A percentile compares a stretch with the other conserved stretches of the same genome.
These are phyloP conservation scores for Pipistrellus pygmaeus DNA, from an alignment of 2,797 vertebrate genomes.

Conservation along the genomic window DNA sequence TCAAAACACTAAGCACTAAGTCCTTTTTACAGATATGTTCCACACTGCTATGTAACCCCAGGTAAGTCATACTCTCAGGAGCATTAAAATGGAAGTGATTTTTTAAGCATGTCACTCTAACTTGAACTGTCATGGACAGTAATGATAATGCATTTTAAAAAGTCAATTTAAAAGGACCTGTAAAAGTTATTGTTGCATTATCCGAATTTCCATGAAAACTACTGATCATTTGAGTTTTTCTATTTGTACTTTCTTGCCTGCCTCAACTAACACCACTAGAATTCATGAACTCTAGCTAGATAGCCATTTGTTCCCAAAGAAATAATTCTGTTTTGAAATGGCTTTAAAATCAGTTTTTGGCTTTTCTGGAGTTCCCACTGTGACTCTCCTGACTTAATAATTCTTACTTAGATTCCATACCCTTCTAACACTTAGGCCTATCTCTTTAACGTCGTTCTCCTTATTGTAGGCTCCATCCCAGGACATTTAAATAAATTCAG, in stretches of 20 bases:
- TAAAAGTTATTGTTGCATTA: background rate
- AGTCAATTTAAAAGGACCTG: background rate
- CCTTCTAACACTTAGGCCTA: background rate
- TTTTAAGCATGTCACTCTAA: constrained; percentile 8
- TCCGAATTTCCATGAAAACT: background rate
- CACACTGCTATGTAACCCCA: background rate
- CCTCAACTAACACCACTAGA: background rate
- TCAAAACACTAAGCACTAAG: background rate
- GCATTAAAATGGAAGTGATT: constrained; percentile 32
- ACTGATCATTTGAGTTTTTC: background rate
- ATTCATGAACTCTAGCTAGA: background rate
- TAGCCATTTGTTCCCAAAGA: background rate
- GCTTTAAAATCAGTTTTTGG: constrained; percentile 36
- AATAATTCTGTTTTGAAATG: constrained; percentile 25
- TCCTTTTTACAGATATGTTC: background rate
- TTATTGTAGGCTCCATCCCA: background rate
- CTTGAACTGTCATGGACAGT: background rate
- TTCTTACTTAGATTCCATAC: background rate
- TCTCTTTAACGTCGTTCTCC: background rate
- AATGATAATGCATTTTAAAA: background rate
- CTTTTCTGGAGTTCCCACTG: background rate
- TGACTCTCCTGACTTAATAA: background rate
- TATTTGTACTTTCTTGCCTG: background rate
- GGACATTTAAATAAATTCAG: constrained; percentile 3
- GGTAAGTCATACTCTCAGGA: background rate